Evolutionary conservation across 2,797 vertebrate genomes (phyloP), one percentile per base, ranked within the genome.

Genomic region (Babyrousa celebensis): DNA sequence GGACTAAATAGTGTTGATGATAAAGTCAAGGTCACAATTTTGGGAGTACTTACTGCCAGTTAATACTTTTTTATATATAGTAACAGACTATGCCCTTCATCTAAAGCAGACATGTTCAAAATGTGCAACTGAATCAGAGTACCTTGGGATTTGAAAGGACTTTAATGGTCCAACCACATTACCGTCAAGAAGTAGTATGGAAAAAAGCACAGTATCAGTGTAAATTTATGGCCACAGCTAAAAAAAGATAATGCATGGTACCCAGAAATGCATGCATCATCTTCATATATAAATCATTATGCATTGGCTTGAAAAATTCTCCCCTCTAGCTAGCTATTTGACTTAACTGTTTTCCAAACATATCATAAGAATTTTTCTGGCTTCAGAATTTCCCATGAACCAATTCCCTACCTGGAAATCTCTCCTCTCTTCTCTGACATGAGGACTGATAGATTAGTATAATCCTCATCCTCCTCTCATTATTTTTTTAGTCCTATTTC

Each of bases 381-480:
- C 75, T 82, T 91, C 40, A 92, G n/a, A 70, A 12, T 70, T 90
- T 93, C 71, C 21, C n/a, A 67, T 54, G 65, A 89, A 43, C 2
- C 25, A 91, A 58, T 48, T 71, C 10, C 21, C 32, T 40, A 43
- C 12, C 3, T 75, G n/a, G 12, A 75, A 18, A 40, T 52, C 25
- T 52, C 58, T 68, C 18, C 4, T 68, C 16, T 91, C 11, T 74
- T 79, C 82, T 82, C 56, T 79, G 48, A 68, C 3, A 25, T 60
- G 15, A n/a, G 40, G 12, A 21, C 68, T 70, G 16, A 58, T 62
- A 63, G 1, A 21, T 58, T 3, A 14, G 62, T 67, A 62, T 16
- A 40, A 78, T 43, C 77, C 40, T 83, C 14, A 67, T 67, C 83
- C 15, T 78, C 91, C 21, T 6, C 10, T 65, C 27, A 68, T 58